phyloP scores from a whole-genome alignment of 2,113 vertebrate genomes.

The Chaetodon auriga region DNA sequence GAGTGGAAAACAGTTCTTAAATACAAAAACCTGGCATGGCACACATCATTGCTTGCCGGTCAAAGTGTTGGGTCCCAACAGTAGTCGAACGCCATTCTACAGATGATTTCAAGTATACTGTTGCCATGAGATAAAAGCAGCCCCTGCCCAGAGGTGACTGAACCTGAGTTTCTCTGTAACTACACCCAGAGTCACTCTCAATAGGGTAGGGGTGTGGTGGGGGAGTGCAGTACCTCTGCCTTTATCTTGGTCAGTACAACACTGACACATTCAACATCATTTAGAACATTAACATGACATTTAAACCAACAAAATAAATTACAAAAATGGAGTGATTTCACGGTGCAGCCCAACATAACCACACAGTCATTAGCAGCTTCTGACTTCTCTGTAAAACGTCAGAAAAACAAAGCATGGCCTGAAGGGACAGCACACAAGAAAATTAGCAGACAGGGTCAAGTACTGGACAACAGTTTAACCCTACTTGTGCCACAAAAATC shows the following conservation, averaged over 20 bases:
- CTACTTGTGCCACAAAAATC: slow-evolving; percentile 48
- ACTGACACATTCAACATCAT: slow-evolving; percentile 55
- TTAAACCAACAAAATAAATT: slow-evolving; percentile 41
- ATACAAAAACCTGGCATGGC: background rate
- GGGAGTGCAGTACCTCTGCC: slow-evolving; percentile 52
- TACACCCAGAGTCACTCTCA: slow-evolving; percentile 81
- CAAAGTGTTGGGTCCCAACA: slow-evolving; percentile 30
- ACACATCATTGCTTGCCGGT: slow-evolving; percentile 22
- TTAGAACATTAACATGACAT: slow-evolving; percentile 71
- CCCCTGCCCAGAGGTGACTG: slow-evolving; percentile 56
- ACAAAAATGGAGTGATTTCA: slow-evolving; percentile 28
- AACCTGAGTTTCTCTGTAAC: slow-evolving; percentile 89
- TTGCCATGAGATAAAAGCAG: slow-evolving; percentile 43
- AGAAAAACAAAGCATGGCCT: slow-evolving; percentile 80
- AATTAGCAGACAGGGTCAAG: too few species aligned
- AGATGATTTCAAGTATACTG: slow-evolving; percentile 74
- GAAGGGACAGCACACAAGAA: slow-evolving; percentile 58
- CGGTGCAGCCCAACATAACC: slow-evolving; percentile 64
- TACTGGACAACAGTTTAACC: background rate
- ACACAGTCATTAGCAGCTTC: slow-evolving; percentile 79
- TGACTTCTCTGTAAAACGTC: slow-evolving; percentile 89
- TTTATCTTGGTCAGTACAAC: slow-evolving; percentile 79
- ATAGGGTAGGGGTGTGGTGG: slow-evolving; percentile 54
- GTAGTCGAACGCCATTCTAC: slow-evolving; percentile 10
- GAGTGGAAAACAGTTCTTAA: background rate